Percentiles rank a stretch among this genome's conserved stretches.
These are phyloP conservation scores for Osmerus mordax DNA, from an alignment of 2,113 vertebrate genomes.

Conservation along the genomic window DNA sequence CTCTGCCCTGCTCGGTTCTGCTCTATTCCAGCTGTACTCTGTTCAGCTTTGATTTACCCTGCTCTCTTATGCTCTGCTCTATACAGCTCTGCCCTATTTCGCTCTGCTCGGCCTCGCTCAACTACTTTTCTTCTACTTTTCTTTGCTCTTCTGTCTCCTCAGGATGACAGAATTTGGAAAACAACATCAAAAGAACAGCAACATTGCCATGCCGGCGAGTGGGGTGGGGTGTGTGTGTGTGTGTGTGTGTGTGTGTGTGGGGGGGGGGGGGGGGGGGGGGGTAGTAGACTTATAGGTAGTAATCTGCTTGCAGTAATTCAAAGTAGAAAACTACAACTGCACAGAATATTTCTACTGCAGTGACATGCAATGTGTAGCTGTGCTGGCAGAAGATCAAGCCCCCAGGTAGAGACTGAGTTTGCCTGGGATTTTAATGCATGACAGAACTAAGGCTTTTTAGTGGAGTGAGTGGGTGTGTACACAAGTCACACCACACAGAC, in stretches of 20 bases:
- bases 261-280: neutral
- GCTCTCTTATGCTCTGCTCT: neutral
- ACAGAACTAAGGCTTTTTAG: neutral
- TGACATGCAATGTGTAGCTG: neutral
- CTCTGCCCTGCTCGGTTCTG: neutral
- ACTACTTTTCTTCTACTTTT: neutral
- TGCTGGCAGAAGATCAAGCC: neutral
- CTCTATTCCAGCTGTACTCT: neutral
- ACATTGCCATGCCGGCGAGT: slow-evolving; percentile 28
- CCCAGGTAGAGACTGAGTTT: neutral
- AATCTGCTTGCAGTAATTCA: neutral
- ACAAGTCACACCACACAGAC: neutral
- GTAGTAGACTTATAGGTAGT: neutral
- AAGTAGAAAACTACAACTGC: neutral
- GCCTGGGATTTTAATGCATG: slow-evolving; percentile 3
- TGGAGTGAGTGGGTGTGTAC: neutral
- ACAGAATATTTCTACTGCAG: neutral
- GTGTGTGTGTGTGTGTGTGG: neutral
- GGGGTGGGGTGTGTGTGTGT: neutral
- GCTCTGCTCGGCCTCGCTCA: neutral
- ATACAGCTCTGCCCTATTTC: accelerated
- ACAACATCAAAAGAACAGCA: slow-evolving; percentile 35
- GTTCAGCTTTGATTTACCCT: neutral
- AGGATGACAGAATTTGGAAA: slow-evolving; percentile 50
- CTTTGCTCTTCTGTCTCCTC: slow-evolving; percentile 3